Evolutionary conservation across 2,888 invertebrate species (phyloP).

Genomic region (Seira ritae): DNA sequence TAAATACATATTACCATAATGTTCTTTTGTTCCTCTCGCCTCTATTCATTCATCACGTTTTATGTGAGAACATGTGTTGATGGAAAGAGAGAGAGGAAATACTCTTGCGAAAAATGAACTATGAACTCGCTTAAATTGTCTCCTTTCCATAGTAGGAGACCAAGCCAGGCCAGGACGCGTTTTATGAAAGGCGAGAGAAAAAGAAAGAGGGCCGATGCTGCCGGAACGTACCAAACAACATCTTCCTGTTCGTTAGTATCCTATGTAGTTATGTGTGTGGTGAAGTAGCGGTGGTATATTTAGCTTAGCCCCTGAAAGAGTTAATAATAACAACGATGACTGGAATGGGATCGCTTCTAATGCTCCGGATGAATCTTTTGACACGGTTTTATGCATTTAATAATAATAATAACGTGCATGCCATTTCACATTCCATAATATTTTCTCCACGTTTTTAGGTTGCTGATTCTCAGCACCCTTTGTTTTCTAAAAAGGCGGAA

Average conservation of each 20-base stretch:
- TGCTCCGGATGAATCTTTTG: slow-evolving; percentile 15
- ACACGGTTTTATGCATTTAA: slow-evolving; percentile 27
- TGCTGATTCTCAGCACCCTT: too few relatives aligned
- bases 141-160: slow-evolving; percentile 13
- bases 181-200: too few relatives aligned
- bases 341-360: neutral
- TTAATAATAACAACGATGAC: slow-evolving; percentile 4
- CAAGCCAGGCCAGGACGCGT: neutral
- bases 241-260: slow-evolving; percentile 17
- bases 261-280: neutral
- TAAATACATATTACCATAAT: slow-evolving; percentile 14
- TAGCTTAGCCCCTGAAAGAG: neutral
- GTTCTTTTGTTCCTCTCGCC: neutral
- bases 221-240: slow-evolving; percentile 17
- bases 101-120: slow-evolving; percentile 18
- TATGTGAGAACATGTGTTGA: slow-evolving; percentile 13
- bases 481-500: too few relatives aligned
- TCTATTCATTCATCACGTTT: slow-evolving; percentile 16
- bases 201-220: slow-evolving; percentile 11
- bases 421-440: too few relatives aligned
- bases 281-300: neutral
- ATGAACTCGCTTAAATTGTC: slow-evolving; percentile 34
- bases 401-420: too few relatives aligned
- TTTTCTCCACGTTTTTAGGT: too few relatives aligned
- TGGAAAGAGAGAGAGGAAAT: neutral